Conservation (phyloP, 92 coral and sea anemone species). For the Epizoanthus stellaris region DNA sequence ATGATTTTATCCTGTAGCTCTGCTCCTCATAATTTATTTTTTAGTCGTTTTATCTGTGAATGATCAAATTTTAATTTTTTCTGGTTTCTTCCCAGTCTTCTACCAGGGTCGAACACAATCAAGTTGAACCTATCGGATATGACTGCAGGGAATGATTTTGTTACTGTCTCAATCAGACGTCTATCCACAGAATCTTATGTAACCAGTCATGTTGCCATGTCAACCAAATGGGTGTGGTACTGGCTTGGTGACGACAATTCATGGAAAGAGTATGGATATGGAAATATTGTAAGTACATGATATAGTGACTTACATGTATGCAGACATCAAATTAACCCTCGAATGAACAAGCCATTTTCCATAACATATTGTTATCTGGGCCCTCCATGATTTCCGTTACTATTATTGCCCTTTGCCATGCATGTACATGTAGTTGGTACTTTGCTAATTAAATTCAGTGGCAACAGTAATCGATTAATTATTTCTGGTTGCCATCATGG, state of each 20-base stretch:
- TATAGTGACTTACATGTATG: neutral
- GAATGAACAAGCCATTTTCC: too few relatives aligned
- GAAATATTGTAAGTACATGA: constrained; percentile 36
- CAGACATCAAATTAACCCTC: too few relatives aligned
- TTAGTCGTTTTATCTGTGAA: neutral
- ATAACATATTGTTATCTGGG: too few relatives aligned
- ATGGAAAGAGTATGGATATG: constrained; percentile 70
- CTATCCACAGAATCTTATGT: constrained; percentile 69
- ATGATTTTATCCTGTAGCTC: too few relatives aligned
- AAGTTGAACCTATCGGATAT: constrained; percentile 52
- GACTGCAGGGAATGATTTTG: constrained; percentile 52
- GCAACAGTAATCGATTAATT: too few relatives aligned
- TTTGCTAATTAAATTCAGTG: too few relatives aligned
- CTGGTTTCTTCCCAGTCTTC: constrained; percentile 27
- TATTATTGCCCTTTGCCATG: too few relatives aligned
- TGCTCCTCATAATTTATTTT: too few relatives aligned
- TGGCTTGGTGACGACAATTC: constrained; percentile 54
- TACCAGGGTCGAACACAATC: constrained; percentile 50
- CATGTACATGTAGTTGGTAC: too few relatives aligned
- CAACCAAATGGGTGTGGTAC: constrained; percentile 85
- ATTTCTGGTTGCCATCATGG: too few relatives aligned
- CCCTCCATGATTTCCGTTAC: too few relatives aligned
- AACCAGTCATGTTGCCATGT: constrained; percentile 46
- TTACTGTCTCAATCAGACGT: constrained; percentile 48
- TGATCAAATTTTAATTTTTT: neutral